Evolutionary conservation across 2,113 vertebrate species (phyloP).

Genomic region (Mesitornis unicolor): DNA sequence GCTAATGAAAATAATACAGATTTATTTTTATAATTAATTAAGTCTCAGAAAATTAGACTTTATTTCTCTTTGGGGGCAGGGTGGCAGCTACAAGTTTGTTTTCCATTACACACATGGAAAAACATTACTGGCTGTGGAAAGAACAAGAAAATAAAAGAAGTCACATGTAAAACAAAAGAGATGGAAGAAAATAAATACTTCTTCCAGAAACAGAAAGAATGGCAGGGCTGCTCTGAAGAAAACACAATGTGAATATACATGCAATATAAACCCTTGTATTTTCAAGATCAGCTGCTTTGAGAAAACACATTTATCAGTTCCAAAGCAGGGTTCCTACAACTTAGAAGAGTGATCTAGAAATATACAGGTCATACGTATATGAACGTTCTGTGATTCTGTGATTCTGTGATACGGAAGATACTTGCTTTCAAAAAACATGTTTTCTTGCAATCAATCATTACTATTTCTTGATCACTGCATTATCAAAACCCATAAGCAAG

Average conservation of each 20-base stretch:
- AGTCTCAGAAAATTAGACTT: conserved; percentile 29
- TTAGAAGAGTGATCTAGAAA: background rate
- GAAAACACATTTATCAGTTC: background rate
- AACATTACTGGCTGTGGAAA: background rate
- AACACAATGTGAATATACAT: background rate
- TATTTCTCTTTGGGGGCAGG: background rate
- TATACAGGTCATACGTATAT: background rate
- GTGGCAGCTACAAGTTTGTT: background rate
- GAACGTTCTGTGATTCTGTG: no score
- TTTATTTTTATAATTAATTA: conserved; percentile 48
- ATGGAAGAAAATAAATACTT: background rate
- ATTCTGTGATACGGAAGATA: no score
- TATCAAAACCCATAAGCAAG: background rate
- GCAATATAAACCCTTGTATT: background rate
- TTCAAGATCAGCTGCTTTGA: background rate
- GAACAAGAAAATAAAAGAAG: background rate
- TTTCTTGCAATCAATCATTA: background rate
- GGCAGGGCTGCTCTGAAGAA: background rate
- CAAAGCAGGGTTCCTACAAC: background rate
- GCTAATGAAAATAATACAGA: conserved; percentile 31
- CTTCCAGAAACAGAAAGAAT: background rate
- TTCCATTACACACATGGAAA: background rate
- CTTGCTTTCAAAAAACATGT: background rate
- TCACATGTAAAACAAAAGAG: background rate
- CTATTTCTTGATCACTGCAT: background rate